phyloP scores from a whole-genome alignment of 2,113 vertebrate species.

The Scomber scombrus region DNA sequence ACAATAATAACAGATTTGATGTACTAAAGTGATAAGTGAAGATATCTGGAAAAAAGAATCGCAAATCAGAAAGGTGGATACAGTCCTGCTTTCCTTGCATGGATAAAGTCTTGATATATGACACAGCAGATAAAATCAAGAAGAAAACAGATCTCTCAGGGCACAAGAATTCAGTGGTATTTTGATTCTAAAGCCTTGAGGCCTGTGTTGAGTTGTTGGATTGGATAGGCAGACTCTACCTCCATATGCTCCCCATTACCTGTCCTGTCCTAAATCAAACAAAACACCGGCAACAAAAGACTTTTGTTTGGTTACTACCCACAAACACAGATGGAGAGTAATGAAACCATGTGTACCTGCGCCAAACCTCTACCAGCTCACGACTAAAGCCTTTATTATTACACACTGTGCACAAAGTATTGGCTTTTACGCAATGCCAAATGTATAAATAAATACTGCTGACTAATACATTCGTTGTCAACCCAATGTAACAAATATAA shows the following conservation, averaged over 20 bases:
- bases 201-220: slow-evolving; percentile 13
- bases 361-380: slow-evolving; percentile 8
- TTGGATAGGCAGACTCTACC: slow-evolving; percentile 15
- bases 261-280: slow-evolving; percentile 65
- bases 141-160: slow-evolving; percentile 29
- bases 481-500: too few species aligned
- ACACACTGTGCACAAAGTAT: background rate
- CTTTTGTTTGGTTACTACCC: slow-evolving; percentile 20
- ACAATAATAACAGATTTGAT: background rate
- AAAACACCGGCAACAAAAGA: slow-evolving; percentile 43
- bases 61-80: slow-evolving; percentile 15
- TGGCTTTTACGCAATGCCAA: background rate
- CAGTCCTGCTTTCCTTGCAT: background rate
- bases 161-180: slow-evolving; percentile 9
- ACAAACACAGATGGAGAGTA: slow-evolving; percentile 8
- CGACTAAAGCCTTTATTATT: background rate
- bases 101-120: slow-evolving; percentile 18
- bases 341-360: slow-evolving; percentile 34
- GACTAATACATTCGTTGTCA: background rate
- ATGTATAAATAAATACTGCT: background rate
- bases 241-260: slow-evolving; percentile 77
- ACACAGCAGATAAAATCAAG: background rate
- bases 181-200: background rate
- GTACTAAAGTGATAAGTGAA: background rate
- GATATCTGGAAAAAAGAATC: slow-evolving; percentile 30